Base-by-base conservation (phyloP, 2,888 invertebrate genomes). In the Trissonchulus latispiculum region DNA sequence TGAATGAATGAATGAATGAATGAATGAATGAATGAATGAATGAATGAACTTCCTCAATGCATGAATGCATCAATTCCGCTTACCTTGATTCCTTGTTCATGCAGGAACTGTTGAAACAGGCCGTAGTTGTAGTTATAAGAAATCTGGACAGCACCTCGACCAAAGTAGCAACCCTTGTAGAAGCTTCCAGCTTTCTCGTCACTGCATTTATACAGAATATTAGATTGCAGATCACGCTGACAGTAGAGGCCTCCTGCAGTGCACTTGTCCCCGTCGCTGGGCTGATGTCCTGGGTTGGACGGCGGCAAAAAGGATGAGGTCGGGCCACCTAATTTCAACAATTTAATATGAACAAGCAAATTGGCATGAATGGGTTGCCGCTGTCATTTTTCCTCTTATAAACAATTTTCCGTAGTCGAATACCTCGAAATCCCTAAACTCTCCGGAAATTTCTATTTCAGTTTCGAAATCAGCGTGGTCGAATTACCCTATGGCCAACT, bases 81-180 rank as follows among this genome's bases (percentile, higher is more conserved):
- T 15, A 48, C 48, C 48, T 48, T 23, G 23, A 48, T 48, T 48
- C 48, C 48, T 15, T 48, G 8, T 36, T 77, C 73, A n/a, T 73
- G 72, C 3, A 81, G 75, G 67, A 78, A 81, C 61, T 79, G 77
- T 71, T 79, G 76, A 74, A 81, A 82, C 35, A 78, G 77, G 35
- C 80, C 81, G 72, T 81, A 82, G 73, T 81, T 82, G 77, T 80
- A 81, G 74, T 81, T 81, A 78, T 79, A 81, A 8, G 79, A 78
- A 18, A 80, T 73, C 77, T 80, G 77, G 70, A 80, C 78, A 18
- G 80, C 79, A 2, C 81, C 81, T 62, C 81, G 72, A 15, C 81
- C 81, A 70, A 81, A 81, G 72, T 81, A 81, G 74, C 81, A 82
- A 23, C 80, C 79, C 31, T 76, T 78, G 72, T 75, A 80, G 36